A percentile compares a stretch with the other conserved stretches of the same genome.
Conservation (phyloP, 2,113 vertebrate genomes). For the Rhinoptilus africanus region DNA sequence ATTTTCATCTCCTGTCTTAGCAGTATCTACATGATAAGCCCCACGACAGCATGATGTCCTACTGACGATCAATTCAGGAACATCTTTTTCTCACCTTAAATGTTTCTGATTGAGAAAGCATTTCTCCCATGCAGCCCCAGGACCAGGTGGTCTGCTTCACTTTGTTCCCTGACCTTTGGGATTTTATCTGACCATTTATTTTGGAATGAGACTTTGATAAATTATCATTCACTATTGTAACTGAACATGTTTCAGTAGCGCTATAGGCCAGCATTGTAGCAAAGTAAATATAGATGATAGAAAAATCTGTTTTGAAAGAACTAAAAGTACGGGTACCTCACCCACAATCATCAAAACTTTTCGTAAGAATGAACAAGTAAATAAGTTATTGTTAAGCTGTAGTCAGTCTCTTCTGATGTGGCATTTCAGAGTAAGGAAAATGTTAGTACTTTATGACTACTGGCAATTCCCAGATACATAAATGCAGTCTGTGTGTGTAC, state of each 20-base stretch:
- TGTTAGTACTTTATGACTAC: not conserved
- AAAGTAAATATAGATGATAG: not conserved
- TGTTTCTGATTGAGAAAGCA: not conserved
- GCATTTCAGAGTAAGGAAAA: not conserved
- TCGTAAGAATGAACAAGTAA: not conserved
- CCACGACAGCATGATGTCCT: not conserved
- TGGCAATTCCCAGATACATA: not conserved
- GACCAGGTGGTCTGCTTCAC: constrained; percentile 35
- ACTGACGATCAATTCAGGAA: not conserved
- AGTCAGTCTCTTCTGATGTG: not conserved
- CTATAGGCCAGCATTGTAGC: not conserved
- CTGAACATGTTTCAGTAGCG: not conserved
- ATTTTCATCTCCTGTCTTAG: not conserved
- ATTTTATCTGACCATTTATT: constrained; percentile 40
- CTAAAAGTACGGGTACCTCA: not conserved
- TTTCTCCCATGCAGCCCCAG: not conserved
- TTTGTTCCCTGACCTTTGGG: constrained; percentile 8
- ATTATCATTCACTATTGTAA: constrained; percentile 19
- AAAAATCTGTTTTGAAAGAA: not conserved
- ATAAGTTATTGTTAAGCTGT: not conserved
- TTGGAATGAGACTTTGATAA: constrained; percentile 20
- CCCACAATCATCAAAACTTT: not conserved
- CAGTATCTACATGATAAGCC: not conserved
- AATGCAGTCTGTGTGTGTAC: not conserved
- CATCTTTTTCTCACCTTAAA: not conserved